A percentile compares a stretch with the other conserved stretches of the same genome.
phyloP scores from a whole-genome alignment of 23 tunicate genomes.

The Halocynthia roretzi region DNA sequence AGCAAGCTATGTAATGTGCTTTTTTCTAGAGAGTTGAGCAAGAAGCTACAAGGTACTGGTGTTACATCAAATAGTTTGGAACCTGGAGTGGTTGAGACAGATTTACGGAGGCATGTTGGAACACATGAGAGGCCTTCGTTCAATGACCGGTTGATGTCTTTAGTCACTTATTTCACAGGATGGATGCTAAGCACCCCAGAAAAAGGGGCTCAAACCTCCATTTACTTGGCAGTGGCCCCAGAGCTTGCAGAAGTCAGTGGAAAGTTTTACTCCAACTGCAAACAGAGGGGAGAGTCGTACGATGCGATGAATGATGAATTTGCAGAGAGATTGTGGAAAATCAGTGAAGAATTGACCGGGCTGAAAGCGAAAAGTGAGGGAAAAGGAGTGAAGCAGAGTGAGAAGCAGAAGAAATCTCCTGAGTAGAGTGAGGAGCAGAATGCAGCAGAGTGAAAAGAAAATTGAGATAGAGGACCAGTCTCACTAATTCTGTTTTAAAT shows the following conservation, averaged over 20 bases:
- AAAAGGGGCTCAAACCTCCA: background rate
- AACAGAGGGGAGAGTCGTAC: background rate
- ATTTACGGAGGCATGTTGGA: slow-evolving; percentile 31
- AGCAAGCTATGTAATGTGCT: slow-evolving; percentile 32
- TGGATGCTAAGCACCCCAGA: background rate
- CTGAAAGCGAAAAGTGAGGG: background rate
- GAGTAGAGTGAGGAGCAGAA: no score
- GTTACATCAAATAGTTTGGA: slow-evolving; percentile 27
- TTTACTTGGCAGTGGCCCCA: slow-evolving; percentile 7
- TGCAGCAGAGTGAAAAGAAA: no score
- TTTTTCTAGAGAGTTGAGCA: slow-evolving; percentile 11
- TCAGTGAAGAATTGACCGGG: slow-evolving; percentile 12
- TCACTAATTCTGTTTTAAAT: no score
- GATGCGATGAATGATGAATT: slow-evolving; percentile 3
- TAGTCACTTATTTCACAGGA: background rate
- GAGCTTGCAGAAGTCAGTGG: slow-evolving; percentile 1
- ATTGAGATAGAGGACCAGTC: no score
- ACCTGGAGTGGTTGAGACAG: slow-evolving; percentile 43
- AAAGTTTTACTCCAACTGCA: slow-evolving; percentile 8
- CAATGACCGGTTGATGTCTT: background rate
- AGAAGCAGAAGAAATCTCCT: no score
- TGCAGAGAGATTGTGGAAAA: slow-evolving; percentile 29
- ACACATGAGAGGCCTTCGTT: slow-evolving; percentile 9
- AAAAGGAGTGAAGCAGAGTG: no score
- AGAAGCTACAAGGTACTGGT: slow-evolving; percentile 8